These are phyloP conservation scores for Psittacula cyanocephala DNA, from an alignment of 2,113 vertebrate species.

Conservation along the genomic window DNA sequence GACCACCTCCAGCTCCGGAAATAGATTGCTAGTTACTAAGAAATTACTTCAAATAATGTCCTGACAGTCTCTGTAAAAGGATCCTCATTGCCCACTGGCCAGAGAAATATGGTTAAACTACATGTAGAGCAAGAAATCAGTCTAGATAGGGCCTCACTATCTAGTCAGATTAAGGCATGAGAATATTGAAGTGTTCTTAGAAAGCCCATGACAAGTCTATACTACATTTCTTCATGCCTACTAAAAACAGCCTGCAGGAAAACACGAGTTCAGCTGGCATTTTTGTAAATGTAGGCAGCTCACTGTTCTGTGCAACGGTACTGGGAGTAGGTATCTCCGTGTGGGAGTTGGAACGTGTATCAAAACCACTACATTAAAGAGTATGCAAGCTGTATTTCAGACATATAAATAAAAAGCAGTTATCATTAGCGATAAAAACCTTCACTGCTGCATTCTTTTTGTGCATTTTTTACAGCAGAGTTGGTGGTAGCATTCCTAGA, in stretches of 20 bases:
- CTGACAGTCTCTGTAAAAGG: background rate
- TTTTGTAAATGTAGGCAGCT: background rate
- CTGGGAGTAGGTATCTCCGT: background rate
- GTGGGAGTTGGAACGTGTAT: background rate
- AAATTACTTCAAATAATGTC: background rate
- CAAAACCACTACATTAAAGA: background rate
- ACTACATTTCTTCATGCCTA: background rate
- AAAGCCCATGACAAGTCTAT: background rate
- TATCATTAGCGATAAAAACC: background rate
- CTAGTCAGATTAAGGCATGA: background rate
- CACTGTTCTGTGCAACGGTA: background rate
- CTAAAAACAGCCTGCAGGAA: background rate
- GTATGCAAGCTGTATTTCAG: background rate
- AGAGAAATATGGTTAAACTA: background rate
- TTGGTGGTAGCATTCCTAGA: background rate
- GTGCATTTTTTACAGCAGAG: background rate
- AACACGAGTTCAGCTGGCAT: background rate
- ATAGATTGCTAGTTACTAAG: background rate
- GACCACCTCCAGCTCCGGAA: background rate
- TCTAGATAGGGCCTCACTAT: background rate
- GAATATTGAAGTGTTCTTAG: background rate
- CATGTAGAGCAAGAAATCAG: background rate
- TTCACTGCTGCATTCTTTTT: background rate
- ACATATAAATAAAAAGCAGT: conserved; percentile 13
- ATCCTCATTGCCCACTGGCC: background rate